Base-by-base conservation (phyloP, 2,888 invertebrate genomes). In the Caenorhabditis plicata region DNA sequence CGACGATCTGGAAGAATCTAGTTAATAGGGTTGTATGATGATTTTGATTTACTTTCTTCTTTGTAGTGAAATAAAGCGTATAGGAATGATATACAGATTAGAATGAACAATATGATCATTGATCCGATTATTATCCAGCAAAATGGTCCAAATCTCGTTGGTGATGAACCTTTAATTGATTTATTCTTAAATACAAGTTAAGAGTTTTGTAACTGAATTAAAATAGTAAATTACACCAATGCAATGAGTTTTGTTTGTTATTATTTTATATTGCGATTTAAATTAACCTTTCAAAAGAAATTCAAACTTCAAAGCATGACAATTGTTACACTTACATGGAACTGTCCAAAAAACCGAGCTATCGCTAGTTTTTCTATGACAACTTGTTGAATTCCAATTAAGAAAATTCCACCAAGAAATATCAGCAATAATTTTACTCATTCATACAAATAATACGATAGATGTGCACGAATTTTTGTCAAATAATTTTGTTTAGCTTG, bases 361-460 rank as follows among this genome's bases (percentile, higher is more conserved):
- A 11, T 55, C 64, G 17, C 57, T 51, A 57, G 75, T 75, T 32
- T 67, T 63, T 13, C 68, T 52, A 23, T 68, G 68, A 36, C 77
- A 77, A 56, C 64, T 73, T 7, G 75, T 68, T 20, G 74, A 64
- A 53, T 77, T 77, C 77, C 77, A 77, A 23, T 76, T 65, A 36
- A 77, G 43, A 53, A 74, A 76, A 39, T 77, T 73, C 77, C 77
- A 77, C 77, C 77, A 77, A 23, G 73, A 70, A 25, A 76, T 55
- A 55, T 77, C 77, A 42, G 71, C 67, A 29, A 70, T 67, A 17
- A 61, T 54, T 41, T 62, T 62, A 56, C 55, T 62, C 62, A 58
- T 58, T 9, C 22, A 19, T 3, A 4, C 13, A 25, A 36, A 32
- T 3, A 23, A 41, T 15, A 15, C 19, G 7, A 22, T 7, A 29